These are phyloP conservation scores for Noturus placidus DNA, from an alignment of 2,113 vertebrate genomes.

Conservation along the genomic window DNA sequence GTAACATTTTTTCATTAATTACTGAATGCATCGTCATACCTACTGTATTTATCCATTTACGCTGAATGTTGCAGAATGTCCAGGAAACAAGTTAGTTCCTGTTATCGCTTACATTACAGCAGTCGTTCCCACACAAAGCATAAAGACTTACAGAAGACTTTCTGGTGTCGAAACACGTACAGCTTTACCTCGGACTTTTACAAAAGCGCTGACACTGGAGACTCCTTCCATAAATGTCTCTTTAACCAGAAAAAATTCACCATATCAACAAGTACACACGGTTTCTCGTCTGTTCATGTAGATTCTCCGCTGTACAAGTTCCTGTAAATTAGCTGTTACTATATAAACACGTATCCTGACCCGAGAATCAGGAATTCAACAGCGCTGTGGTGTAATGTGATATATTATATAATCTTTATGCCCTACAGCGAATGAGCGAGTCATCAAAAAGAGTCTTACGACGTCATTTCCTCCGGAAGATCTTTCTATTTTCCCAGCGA, in stretches of 20 bases:
- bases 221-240: background rate
- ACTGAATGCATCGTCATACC: no score
- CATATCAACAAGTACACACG: background rate
- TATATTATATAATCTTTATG: background rate
- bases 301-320: background rate
- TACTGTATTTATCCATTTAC: background rate
- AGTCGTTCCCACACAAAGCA: background rate
- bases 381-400: background rate
- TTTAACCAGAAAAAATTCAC: background rate
- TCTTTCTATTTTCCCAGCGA: conserved; percentile 82
- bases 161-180: background rate
- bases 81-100: background rate
- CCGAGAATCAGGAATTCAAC: background rate
- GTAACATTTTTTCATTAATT: background rate
- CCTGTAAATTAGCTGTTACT: background rate
- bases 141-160: background rate
- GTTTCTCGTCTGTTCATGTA: background rate
- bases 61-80: background rate
- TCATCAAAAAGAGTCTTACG: conserved; percentile 69
- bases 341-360: background rate
- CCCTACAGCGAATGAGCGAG: background rate
- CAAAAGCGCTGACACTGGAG: background rate
- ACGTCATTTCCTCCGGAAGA: conserved; percentile 73
- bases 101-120: background rate
- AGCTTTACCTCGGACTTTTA: background rate